Evolutionary conservation across 1,140 invertebrate species (phyloP).

Genomic region (Hylaeus volcanicus): DNA sequence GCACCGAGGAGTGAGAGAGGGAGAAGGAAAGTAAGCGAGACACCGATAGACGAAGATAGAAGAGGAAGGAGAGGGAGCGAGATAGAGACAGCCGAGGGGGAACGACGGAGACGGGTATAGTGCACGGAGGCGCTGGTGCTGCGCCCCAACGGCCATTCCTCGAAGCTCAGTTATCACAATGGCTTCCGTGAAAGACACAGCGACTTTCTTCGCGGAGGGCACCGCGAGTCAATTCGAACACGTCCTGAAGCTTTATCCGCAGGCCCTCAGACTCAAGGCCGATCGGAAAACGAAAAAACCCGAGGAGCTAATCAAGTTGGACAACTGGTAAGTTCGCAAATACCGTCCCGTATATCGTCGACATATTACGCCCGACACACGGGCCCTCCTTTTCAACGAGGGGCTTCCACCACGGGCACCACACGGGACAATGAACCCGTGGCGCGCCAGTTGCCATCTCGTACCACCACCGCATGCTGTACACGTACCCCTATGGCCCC

Average conservation of each 20-base stretch:
- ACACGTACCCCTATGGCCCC: constrained; percentile 56
- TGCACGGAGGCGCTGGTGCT: constrained; percentile 54
- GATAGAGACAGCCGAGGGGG: constrained; percentile 26
- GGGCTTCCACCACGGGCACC: constrained; percentile 65
- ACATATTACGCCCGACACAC: constrained; percentile 47
- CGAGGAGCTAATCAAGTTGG: constrained; percentile 94
- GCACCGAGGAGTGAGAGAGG: constrained; percentile 31
- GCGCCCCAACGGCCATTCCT: constrained; percentile 71
- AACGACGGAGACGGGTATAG: constrained; percentile 48
- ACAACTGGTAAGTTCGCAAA: constrained; percentile 90
- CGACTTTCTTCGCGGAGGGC: constrained; percentile 94
- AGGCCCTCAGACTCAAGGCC: constrained; percentile 92
- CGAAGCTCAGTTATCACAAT: constrained; percentile 84
- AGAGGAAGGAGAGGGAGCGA: constrained; percentile 13
- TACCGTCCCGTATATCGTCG: constrained; percentile 7
- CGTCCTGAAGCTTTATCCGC: constrained; percentile 92
- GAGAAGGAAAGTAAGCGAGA: not conserved
- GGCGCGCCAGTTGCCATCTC: constrained; percentile 68
- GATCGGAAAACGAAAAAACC: constrained; percentile 94
- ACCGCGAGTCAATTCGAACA: constrained; percentile 92
- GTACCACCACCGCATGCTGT: constrained; percentile 62
- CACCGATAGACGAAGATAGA: constrained; percentile 2
- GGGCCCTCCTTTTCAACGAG: constrained; percentile 60
- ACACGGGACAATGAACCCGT: constrained; percentile 76
- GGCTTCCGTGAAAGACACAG: constrained; percentile 92